Conservation (phyloP, 2,797 vertebrate genomes). For the Megalops cyprinoides region DNA sequence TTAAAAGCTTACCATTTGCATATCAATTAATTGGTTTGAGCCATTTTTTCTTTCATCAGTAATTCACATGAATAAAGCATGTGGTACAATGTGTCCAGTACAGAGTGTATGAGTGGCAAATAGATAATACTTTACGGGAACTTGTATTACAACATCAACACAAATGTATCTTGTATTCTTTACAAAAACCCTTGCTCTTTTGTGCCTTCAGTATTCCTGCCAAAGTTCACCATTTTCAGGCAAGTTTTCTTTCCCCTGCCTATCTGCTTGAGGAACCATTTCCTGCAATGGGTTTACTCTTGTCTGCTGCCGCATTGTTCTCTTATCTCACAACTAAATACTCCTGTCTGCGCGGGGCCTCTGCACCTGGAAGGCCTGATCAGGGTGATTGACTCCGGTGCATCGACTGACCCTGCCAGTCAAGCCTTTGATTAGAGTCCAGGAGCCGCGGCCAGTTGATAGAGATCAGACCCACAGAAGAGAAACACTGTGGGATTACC, state of each 20-base stretch:
- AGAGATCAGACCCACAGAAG: constrained; percentile 6
- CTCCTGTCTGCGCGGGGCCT: not conserved
- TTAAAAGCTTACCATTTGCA: no score
- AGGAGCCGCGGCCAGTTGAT: not conserved
- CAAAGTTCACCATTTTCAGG: not conserved
- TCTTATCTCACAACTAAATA: constrained; percentile 6
- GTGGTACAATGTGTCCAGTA: no score
- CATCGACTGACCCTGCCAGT: not conserved
- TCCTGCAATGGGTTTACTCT: not conserved
- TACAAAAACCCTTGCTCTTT: no score
- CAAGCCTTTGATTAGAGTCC: not conserved
- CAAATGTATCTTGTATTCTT: no score
- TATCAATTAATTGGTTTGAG: no score
- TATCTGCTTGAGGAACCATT: not conserved
- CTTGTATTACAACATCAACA: no score
- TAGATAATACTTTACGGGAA: no score
- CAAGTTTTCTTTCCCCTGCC: not conserved
- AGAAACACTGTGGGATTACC: constrained; percentile 5
- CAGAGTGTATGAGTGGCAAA: no score
- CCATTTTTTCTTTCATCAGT: no score
- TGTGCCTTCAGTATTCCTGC: not conserved
- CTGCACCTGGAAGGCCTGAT: not conserved
- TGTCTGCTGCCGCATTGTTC: not conserved
- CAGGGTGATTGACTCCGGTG: not conserved
- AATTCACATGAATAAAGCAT: no score